Conservation (phyloP, 2,888 invertebrate species). For the Drosophila vallismaia region DNA sequence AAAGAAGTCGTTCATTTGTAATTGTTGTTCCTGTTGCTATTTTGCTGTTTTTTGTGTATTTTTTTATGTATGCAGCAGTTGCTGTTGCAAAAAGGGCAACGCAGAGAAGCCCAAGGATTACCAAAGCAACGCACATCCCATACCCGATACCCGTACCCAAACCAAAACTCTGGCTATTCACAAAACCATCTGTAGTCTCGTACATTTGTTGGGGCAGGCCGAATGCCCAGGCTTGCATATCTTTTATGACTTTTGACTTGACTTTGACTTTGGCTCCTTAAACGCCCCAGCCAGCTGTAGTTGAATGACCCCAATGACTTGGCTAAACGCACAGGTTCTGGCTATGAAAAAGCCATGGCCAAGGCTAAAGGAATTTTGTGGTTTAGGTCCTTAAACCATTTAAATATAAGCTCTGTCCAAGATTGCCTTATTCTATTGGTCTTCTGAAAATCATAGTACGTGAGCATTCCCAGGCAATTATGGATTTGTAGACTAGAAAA, state of each 20-base stretch:
- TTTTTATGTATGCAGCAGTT: constrained; percentile 12
- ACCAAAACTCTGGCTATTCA: constrained; percentile 26
- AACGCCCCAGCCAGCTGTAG: constrained; percentile 43
- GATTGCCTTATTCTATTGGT: neutral
- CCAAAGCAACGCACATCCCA: constrained; percentile 55
- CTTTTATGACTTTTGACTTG: constrained; percentile 76
- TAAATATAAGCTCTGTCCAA: neutral
- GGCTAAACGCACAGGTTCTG: constrained; percentile 32
- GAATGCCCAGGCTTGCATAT: constrained; percentile 64
- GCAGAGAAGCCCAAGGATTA: constrained; percentile 64
- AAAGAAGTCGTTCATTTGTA: constrained; percentile 82
- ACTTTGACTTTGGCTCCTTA: constrained; percentile 55
- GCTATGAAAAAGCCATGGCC: constrained; percentile 46
- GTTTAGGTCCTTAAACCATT: neutral
- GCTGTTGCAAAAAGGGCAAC: constrained; percentile 58
- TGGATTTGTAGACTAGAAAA: constrained; percentile 19
- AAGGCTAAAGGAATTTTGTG: constrained; percentile 18
- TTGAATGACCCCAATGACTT: constrained; percentile 61
- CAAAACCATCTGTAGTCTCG: constrained; percentile 39
- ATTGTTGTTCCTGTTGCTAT: constrained; percentile 72
- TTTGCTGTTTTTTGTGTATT: constrained; percentile 19
- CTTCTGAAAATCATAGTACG: neutral
- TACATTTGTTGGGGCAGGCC: constrained; percentile 49
- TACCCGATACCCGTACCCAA: constrained; percentile 2
- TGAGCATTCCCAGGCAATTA: constrained; percentile 34